phyloP scores from a whole-genome alignment of 1,140 invertebrate species.

The fruit fly (Drosophila melanogaster) region DNA sequence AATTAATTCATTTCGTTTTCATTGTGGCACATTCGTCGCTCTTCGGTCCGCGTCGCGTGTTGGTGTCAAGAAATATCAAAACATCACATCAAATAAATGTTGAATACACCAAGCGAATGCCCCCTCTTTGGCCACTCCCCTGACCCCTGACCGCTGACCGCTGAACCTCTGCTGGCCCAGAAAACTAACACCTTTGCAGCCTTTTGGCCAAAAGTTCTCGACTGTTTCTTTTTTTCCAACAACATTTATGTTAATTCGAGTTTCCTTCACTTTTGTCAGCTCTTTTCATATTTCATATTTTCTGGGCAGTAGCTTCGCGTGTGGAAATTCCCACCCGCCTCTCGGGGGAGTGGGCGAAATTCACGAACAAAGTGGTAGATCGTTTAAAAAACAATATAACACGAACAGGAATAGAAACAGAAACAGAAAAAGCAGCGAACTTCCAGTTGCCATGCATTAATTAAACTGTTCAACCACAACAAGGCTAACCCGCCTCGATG shows the following conservation, averaged over 20 bases:
- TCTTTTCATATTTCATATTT: constrained; percentile 75
- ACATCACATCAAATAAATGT: constrained; percentile 85
- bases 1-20: constrained; percentile 81
- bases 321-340: constrained; percentile 20
- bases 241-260: constrained; percentile 76
- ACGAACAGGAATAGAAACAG: constrained; percentile 40
- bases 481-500: constrained; percentile 31
- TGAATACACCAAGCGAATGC: constrained; percentile 61
- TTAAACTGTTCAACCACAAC: constrained; percentile 78
- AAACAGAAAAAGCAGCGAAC: constrained; percentile 30
- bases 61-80: constrained; percentile 85
- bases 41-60: constrained; percentile 75
- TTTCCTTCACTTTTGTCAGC: constrained; percentile 63
- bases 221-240: constrained; percentile 21
- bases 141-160: not conserved
- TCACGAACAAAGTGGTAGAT: constrained; percentile 76
- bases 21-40: constrained; percentile 74
- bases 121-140: constrained; percentile 6
- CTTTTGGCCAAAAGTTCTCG: constrained; percentile 54
- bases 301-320: constrained; percentile 51
- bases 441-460: constrained; percentile 60
- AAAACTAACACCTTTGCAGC: constrained; percentile 67
- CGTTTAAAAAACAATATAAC: constrained; percentile 84
- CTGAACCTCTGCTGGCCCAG: constrained; percentile 14
- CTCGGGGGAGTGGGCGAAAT: constrained; percentile 33